Percentiles rank a stretch among this genome's conserved stretches.
phyloP scores from a whole-genome alignment of 92 coral and sea anemone genomes.

The Umimayanthus kanabou region DNA sequence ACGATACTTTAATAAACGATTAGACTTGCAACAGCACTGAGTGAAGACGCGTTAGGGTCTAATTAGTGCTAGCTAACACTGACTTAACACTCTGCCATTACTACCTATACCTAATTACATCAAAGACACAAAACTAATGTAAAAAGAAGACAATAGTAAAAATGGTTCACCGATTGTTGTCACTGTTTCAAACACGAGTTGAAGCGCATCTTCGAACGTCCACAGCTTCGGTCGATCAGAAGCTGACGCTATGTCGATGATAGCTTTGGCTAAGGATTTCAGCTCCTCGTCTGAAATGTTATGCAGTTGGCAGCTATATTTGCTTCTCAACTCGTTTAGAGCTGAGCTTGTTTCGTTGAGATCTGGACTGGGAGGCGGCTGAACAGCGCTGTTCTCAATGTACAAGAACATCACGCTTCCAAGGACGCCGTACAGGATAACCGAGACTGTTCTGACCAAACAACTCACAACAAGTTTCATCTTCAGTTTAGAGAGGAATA shows the following conservation, averaged over 20 bases:
- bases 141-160: background rate
- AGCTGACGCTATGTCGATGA: background rate
- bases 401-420: background rate
- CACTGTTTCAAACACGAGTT: background rate
- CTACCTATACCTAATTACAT: too few relatives aligned
- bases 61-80: background rate
- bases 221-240: background rate
- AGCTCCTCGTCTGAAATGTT: slow-evolving; percentile 10
- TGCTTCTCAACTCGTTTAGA: background rate
- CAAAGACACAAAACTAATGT: background rate
- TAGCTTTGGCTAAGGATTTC: background rate
- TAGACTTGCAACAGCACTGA: too few relatives aligned
- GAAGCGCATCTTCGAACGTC: background rate
- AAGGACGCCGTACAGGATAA: background rate
- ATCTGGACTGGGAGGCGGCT: background rate
- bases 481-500: background rate
- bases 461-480: background rate
- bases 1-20: too few relatives aligned
- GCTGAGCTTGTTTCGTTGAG: background rate
- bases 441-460: background rate
- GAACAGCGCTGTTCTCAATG: background rate
- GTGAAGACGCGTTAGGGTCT: too few relatives aligned
- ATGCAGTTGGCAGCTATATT: background rate
- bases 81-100: too few relatives aligned
- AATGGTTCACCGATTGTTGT: slow-evolving; percentile 7